Evolutionary conservation across 2,888 invertebrate genomes (phyloP).

Genomic region (Sphecodes monilicornis): DNA sequence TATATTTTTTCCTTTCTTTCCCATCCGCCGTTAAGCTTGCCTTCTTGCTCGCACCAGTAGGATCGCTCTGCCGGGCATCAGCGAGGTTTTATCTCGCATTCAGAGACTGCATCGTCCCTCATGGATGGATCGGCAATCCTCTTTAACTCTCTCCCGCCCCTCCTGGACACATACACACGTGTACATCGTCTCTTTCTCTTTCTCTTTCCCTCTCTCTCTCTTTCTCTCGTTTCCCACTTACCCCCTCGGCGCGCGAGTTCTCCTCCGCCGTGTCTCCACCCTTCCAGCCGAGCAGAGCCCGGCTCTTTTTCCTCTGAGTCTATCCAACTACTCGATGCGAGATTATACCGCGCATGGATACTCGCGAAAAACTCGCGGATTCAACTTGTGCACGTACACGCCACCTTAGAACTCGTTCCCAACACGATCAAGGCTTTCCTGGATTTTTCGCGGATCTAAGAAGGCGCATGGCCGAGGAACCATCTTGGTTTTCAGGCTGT

Average conservation of each 20-base stretch:
- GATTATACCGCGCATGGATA: constrained; percentile 71
- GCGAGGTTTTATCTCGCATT: constrained; percentile 81
- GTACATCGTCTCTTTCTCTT: constrained; percentile 57
- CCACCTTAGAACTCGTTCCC: background rate
- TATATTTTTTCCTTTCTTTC: constrained; percentile 67
- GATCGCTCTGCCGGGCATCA: constrained; percentile 77
- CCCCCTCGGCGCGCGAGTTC: constrained; percentile 33
- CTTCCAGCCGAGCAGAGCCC: constrained; percentile 24
- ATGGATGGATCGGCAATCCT: constrained; percentile 83
- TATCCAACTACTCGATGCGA: constrained; percentile 74
- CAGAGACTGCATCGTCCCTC: constrained; percentile 79
- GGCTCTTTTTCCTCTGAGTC: constrained; percentile 52
- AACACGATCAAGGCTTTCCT: background rate
- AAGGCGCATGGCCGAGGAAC: background rate
- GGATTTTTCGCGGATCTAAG: constrained; percentile 7
- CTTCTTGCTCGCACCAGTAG: constrained; percentile 69
- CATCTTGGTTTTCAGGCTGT: background rate
- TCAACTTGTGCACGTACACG: constrained; percentile 27
- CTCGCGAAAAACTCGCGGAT: constrained; percentile 63
- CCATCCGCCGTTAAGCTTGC: constrained; percentile 55
- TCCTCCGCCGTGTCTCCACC: constrained; percentile 49
- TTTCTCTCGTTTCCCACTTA: constrained; percentile 54
- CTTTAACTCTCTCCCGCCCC: constrained; percentile 76
- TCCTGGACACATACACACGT: constrained; percentile 14
- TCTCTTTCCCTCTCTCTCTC: constrained; percentile 66